Conservation (phyloP, 2,797 vertebrate genomes). For the Thripadectes ignobilis region DNA sequence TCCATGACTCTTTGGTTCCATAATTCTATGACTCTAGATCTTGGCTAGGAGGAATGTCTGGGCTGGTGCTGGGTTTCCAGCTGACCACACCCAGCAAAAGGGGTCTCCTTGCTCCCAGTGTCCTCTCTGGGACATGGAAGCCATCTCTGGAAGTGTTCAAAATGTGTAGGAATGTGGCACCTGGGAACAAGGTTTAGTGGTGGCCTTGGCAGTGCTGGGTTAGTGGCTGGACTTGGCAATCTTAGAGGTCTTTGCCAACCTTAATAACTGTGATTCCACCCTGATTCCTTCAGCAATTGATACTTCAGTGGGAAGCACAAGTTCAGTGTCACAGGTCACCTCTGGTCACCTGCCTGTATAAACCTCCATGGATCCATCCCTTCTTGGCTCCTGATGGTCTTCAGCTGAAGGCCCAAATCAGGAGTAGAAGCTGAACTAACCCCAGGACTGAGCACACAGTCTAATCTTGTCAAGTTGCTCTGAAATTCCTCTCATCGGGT, state of each 20-base stretch:
- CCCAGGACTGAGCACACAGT: accelerated
- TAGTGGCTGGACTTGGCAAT: not conserved
- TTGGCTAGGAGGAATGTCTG: accelerated
- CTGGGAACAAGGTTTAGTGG: accelerated
- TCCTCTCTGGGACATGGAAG: not conserved
- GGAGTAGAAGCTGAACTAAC: not conserved
- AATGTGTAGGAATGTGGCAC: not conserved
- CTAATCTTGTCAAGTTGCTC: not conserved
- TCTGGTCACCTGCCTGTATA: not conserved
- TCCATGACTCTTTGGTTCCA: not conserved
- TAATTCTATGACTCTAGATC: too few relatives aligned
- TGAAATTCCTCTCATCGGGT: not conserved
- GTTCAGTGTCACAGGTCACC: not conserved
- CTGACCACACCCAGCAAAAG: not conserved
- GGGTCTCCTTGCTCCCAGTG: accelerated
- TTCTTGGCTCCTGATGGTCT: accelerated
- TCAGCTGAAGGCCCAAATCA: not conserved
- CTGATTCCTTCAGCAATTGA: not conserved
- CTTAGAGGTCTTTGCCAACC: not conserved
- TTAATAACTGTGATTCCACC: accelerated
- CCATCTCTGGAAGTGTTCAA: not conserved
- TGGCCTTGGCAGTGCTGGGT: not conserved
- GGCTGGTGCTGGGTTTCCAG: not conserved
- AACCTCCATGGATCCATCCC: not conserved
- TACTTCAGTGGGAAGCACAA: not conserved